Evolutionary conservation across 2,888 invertebrate species (phyloP).

Genomic region (Helobdella robusta): DNA sequence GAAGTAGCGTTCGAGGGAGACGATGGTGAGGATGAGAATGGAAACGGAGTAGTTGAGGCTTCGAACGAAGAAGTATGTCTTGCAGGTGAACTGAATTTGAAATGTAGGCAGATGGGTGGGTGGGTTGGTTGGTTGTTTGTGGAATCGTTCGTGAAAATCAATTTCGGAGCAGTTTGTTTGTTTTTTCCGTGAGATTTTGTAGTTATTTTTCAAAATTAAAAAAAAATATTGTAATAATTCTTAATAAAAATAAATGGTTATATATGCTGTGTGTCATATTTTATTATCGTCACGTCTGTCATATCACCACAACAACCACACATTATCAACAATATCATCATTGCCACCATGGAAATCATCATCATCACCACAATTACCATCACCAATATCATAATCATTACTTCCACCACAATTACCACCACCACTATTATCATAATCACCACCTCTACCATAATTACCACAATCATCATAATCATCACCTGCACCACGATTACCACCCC

Average conservation of each 20-base stretch:
- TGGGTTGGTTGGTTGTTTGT: no score
- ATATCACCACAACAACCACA: background rate
- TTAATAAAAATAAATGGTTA: no score
- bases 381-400: background rate
- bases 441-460: no score
- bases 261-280: no score
- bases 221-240: no score
- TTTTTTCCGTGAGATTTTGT: no score
- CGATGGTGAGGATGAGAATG: conserved; percentile 73
- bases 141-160: no score
- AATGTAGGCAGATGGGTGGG: background rate
- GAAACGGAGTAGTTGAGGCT: conserved; percentile 80
- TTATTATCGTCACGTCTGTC: no score
- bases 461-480: conserved; percentile 1
- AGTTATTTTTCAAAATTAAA: no score
- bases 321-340: background rate
- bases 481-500: background rate
- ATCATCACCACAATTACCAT: background rate
- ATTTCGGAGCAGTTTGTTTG: no score
- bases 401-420: background rate
- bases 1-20: conserved; percentile 43
- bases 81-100: conserved; percentile 58
- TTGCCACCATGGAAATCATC: background rate
- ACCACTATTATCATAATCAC: background rate
- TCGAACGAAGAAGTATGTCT: conserved; percentile 80